Evolutionary conservation across 2,113 vertebrate species (phyloP).

Genomic region (Andinoacara biseriatus): DNA sequence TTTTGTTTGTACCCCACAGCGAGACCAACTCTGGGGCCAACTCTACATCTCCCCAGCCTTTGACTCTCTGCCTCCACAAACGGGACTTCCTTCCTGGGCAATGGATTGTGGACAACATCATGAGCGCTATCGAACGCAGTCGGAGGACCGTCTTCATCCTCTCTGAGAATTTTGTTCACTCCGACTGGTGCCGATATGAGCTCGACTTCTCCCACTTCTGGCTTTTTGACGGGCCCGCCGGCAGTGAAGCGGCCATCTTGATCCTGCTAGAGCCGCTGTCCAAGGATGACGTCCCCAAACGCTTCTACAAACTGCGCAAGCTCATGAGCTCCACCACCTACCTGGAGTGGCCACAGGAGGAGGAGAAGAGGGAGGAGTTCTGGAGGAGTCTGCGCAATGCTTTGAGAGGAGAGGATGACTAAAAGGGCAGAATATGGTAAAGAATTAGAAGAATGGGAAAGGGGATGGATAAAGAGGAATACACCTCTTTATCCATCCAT

Average conservation of each 20-base stretch:
- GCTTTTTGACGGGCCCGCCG: constrained; percentile 84
- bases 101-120: constrained; percentile 92
- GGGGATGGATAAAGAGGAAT: background rate
- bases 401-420: constrained; percentile 62
- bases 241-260: constrained; percentile 80
- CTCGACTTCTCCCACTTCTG: constrained; percentile 93
- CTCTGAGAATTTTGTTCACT: constrained; percentile 88
- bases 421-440: background rate
- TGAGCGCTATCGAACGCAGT: constrained; percentile 88
- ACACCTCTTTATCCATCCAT: no score
- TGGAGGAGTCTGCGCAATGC: constrained; percentile 85
- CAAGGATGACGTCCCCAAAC: constrained; percentile 85
- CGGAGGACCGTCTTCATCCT: constrained; percentile 87
- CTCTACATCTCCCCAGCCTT: constrained; percentile 17
- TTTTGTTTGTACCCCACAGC: background rate
- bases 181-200: constrained; percentile 95
- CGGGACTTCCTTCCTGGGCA: constrained; percentile 89
- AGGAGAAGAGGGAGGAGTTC: constrained; percentile 77
- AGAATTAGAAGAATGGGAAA: background rate
- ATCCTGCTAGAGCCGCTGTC: constrained; percentile 88
- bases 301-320: constrained; percentile 89
- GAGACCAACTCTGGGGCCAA: constrained; percentile 15
- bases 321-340: constrained; percentile 93
- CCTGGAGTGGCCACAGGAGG: constrained; percentile 86
- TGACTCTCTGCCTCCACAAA: constrained; percentile 89